These are phyloP conservation scores for Sebastes vulpes DNA, from an alignment of 2,797 vertebrate species.

Conservation along the genomic window DNA sequence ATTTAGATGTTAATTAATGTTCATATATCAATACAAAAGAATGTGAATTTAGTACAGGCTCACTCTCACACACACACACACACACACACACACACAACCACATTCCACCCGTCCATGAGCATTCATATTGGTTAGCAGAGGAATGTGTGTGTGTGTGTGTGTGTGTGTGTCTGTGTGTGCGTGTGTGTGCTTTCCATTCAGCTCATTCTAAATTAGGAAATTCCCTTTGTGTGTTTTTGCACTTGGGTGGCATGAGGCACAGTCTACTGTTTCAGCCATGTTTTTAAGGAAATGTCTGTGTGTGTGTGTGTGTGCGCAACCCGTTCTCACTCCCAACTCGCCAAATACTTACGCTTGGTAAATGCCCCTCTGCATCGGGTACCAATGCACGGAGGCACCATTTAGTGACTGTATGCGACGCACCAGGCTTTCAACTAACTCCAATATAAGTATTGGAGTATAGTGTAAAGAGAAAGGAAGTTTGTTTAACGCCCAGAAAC, in stretches of 20 bases:
- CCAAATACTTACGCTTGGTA: too few relatives aligned
- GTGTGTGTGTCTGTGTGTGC: conserved; percentile 6
- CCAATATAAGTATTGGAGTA: rapidly evolving
- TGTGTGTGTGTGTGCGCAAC: not conserved
- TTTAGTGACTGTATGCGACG: too few relatives aligned
- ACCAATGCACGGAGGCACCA: too few relatives aligned
- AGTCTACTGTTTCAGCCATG: conserved; percentile 30
- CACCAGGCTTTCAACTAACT: too few relatives aligned
- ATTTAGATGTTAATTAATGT: conserved; percentile 12
- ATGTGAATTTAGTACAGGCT: conserved; percentile 20
- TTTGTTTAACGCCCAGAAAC: too few relatives aligned
- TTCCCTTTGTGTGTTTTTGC: conserved; percentile 53
- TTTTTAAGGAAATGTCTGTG: not conserved
- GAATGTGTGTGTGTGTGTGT: conserved; percentile 25
- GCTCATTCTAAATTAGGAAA: conserved; percentile 49
- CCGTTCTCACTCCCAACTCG: too few relatives aligned
- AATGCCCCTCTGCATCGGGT: too few relatives aligned
- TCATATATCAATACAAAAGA: conserved; percentile 24
- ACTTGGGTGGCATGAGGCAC: conserved; percentile 24
- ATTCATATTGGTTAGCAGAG: conserved; percentile 22
- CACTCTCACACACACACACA: not conserved
- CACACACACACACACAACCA: not conserved
- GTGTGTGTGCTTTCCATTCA: conserved; percentile 2
- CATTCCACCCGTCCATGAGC: conserved; percentile 12
- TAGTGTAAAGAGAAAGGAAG: too few relatives aligned